Base-by-base conservation (phyloP, 2,797 vertebrate species). In the Rhadinocentrus ornatus region DNA sequence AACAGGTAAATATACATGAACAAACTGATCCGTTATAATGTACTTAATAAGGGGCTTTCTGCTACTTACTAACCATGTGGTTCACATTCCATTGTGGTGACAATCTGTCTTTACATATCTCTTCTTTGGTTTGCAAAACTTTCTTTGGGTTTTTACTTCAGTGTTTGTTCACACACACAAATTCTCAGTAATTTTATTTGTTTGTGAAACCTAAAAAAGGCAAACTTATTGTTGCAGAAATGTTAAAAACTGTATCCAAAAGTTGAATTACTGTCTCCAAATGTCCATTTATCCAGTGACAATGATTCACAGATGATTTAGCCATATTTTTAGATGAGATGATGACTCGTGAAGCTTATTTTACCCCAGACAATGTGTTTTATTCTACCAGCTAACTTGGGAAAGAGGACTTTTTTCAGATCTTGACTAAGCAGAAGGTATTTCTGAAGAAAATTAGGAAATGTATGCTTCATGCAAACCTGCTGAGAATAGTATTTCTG, bases 1-100 rank as follows among this genome's bases (percentile, higher is more conserved):
- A 87, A 41, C 87, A 94, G 91, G 94, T 92, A 91, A 69, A 84
- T 48, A 2, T 5, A 31, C 52, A 37, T 34, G 0, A 9, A 8
- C 18, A 35, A 20, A 3, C 10, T 13, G 2, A 18, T 3, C 12
- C 16, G 1, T 50, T 4, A 57, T 37, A 37, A 12, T 41, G 12
- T 69, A 27, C 66, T 44, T 64, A 1, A 35, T 26, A 10, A 26
- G 57, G 16, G 9, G 3, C 10, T 65, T 6, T 65, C 0, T 39
- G 31, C 1, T 57, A 41, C 8, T 34, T 68, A 27, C 10, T 2
- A 44, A 60, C 3, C 0, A 53, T n/a, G 0, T 2, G 2, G 13
- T 46, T 41, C 32, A 18, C 13, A n/a, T 37, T 4, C 2, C 4
- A 13, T 27, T 15, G 0, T 5, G 5, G 1, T 16, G 50, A 64